Conservation (phyloP, 2,113 vertebrate species). For the Bujurquina vittata region DNA sequence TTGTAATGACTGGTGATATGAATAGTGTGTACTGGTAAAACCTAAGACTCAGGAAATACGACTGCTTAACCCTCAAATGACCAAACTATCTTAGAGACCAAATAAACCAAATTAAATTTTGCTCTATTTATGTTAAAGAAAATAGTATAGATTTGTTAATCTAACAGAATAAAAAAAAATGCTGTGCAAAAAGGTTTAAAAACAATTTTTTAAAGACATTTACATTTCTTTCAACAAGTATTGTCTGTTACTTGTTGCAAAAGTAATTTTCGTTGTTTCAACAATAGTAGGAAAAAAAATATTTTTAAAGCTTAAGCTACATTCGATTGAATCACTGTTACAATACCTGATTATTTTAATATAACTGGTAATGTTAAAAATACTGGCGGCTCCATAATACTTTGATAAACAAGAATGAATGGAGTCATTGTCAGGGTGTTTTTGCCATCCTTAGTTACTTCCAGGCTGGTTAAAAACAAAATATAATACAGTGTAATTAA, state of each 20-base stretch:
- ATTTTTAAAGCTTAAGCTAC: not conserved
- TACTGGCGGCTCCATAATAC: not conserved
- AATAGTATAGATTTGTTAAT: too few species aligned
- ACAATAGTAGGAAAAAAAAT: not conserved
- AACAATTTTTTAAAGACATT: not conserved
- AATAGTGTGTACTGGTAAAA: not conserved
- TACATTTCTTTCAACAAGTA: not conserved
- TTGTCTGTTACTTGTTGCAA: not conserved
- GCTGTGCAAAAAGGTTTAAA: not conserved
- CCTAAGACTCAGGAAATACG: fast-evolving
- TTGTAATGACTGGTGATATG: not conserved
- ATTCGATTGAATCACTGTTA: not conserved
- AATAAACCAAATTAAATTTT: not conserved
- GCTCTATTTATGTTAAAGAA: not conserved
- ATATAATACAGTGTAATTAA: not conserved
- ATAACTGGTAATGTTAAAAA: not conserved
- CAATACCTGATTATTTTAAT: not conserved
- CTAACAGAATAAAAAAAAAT: not conserved
- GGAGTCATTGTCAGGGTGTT: not conserved
- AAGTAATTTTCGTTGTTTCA: not conserved
- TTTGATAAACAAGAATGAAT: not conserved
- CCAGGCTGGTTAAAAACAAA: not conserved
- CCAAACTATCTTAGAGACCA: not conserved
- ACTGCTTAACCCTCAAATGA: not conserved
- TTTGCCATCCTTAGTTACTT: not conserved